Base-by-base conservation (phyloP, 2,113 vertebrate genomes). In the Pyxicephalus adspersus region DNA sequence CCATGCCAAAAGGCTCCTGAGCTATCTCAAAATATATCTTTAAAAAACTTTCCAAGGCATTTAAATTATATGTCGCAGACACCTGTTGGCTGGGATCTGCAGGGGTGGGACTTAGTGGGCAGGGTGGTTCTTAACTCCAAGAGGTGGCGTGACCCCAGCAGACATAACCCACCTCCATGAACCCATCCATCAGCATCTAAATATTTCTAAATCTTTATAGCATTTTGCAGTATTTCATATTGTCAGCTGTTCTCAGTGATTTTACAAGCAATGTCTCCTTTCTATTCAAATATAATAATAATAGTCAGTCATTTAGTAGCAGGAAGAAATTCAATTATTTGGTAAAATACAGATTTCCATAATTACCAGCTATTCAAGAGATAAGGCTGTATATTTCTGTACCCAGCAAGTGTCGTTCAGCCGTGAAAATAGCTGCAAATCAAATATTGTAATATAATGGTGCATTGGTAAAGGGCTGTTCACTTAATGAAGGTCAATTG, bases 401-500 rank as follows among this genome's bases (percentile, higher is more conserved):
- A 28, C 17, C 68, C 50, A 25, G 58, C n/a, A 70, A 70, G 66
- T 64, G 60, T 74, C 68, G 20, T 64, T 64, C 28, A 57, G 65
- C 29, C 55, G 60, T 17, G 50, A 64, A 81, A 78, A 74, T 73
- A 73, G 79, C 60, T n/a, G 79, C 68, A 73, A 81, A 81, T 81
- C 60, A 81, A 81, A 81, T 74, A 73, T 81, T 74, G 63, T 55
- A 81, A 29, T 81, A 70, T 55, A 65, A 81, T 54, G 55, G 58
- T 29, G 25, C 22, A 81, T 81, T 68, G 7, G 60, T 25, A 81
- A 73, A 57, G 38, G 28, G 26, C 38, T 55, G 61, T 65, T 81
- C 64, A 50, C 60, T 70, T 81, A 81, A 81, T 74, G 79, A 81
- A 81, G 79, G 68, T 81, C 68, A 81, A 81, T 81, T 74, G 79